Evolutionary conservation across 1,140 invertebrate species (phyloP).

Genomic region (Melanaphis sacchari): DNA sequence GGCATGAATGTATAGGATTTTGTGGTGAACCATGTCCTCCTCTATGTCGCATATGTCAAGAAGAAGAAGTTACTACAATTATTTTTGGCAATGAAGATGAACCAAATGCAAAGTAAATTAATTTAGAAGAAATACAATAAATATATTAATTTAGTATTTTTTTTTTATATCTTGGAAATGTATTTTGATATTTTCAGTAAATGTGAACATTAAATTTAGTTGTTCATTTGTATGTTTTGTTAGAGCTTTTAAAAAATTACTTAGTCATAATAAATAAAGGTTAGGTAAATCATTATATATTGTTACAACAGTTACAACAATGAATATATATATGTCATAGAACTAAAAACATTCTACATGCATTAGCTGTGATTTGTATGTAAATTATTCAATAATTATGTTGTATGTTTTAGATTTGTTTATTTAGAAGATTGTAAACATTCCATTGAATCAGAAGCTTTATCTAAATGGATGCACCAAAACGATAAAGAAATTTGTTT

Average conservation of each 20-base stretch:
- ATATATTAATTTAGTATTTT: constrained; percentile 31
- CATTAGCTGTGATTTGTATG: not conserved
- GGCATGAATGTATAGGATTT: constrained; percentile 71
- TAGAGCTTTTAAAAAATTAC: not conserved
- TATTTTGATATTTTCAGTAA: not conserved
- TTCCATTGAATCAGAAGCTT: constrained; percentile 67
- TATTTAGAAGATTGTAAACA: constrained; percentile 72
- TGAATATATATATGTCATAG: not conserved
- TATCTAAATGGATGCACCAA: constrained; percentile 67
- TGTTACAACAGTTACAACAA: not conserved
- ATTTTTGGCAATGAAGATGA: constrained; percentile 71
- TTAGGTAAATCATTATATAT: not conserved
- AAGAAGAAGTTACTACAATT: constrained; percentile 65
- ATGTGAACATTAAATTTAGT: not conserved
- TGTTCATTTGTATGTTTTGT: not conserved
- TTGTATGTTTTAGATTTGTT: constrained; percentile 67
- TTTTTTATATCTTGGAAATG: not conserved
- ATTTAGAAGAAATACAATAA: constrained; percentile 59
- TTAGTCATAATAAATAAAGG: not conserved
- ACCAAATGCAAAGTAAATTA: constrained; percentile 66
- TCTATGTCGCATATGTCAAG: constrained; percentile 66
- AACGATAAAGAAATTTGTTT: constrained; percentile 66
- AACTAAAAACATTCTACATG: not conserved
- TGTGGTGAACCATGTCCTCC: constrained; percentile 73
- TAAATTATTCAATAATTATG: not conserved